Conservation (phyloP, 1,140 invertebrate genomes). For the Macrostomum lignano region DNA sequence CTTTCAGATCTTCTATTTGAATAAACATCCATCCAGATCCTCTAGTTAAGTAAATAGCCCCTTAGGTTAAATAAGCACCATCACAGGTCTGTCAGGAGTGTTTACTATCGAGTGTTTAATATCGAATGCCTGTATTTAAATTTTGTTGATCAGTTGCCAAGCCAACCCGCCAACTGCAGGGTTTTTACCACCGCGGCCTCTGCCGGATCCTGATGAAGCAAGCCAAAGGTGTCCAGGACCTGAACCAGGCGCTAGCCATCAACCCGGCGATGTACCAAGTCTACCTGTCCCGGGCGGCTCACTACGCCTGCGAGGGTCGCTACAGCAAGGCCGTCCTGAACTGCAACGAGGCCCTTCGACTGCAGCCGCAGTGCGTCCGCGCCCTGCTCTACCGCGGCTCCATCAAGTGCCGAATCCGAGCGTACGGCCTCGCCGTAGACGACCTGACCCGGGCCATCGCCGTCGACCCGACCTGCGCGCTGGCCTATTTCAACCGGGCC, state of each 20-base stretch:
- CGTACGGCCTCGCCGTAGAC: conserved; percentile 21
- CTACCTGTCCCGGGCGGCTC: conserved; percentile 22
- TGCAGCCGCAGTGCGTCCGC: conserved; percentile 23
- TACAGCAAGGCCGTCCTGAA: conserved; percentile 26
- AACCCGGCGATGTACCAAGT: conserved; percentile 24
- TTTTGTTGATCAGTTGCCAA: neutral
- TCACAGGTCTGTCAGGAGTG: too few relatives aligned
- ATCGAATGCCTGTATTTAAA: neutral
- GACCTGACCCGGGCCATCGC: conserved; percentile 20
- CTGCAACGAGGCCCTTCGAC: conserved; percentile 25
- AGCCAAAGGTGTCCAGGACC: conserved; percentile 19
- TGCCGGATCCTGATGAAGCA: conserved; percentile 11
- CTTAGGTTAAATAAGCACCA: too few relatives aligned
- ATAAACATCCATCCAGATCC: too few relatives aligned
- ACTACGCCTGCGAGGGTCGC: conserved; percentile 15
- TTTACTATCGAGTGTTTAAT: too few relatives aligned
- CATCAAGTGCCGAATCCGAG: conserved; percentile 23
- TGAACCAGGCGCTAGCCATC: conserved; percentile 22
- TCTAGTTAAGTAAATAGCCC: too few relatives aligned
- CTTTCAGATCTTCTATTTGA: too few relatives aligned
- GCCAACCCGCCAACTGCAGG: neutral
- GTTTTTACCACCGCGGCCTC: neutral
- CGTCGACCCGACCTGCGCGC: conserved; percentile 19
- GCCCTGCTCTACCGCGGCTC: conserved; percentile 24
- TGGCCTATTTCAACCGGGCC: conserved; percentile 26